These are phyloP conservation scores for Drosophila kuntzei DNA, from an alignment of 2,888 invertebrate genomes.

Conservation along the genomic window DNA sequence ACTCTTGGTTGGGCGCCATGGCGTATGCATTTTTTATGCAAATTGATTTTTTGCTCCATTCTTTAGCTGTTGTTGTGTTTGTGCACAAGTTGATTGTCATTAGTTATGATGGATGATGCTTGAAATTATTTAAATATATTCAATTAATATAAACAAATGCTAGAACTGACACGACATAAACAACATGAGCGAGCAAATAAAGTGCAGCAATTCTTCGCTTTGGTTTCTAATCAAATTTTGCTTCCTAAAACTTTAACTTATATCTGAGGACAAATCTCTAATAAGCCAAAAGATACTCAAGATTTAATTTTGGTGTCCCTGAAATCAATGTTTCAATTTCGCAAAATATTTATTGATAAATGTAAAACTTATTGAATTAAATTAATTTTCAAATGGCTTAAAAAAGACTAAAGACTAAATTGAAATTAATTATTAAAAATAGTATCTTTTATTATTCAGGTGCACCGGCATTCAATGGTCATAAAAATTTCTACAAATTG, in stretches of 20 bases:
- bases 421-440: no score
- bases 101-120: slow-evolving; percentile 73
- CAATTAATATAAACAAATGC: slow-evolving; percentile 64
- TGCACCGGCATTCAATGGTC: no score
- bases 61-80: slow-evolving; percentile 15
- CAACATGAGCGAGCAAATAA: slow-evolving; percentile 11
- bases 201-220: background rate
- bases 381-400: no score
- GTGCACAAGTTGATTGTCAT: slow-evolving; percentile 58
- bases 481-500: no score
- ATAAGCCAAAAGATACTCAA: no score
- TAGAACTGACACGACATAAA: slow-evolving; percentile 46
- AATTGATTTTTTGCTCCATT: slow-evolving; percentile 65
- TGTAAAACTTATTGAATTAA: no score
- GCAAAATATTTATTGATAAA: no score
- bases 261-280: background rate
- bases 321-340: no score
- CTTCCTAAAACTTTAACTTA: background rate
- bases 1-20: slow-evolving; percentile 64
- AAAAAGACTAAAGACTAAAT: no score
- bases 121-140: slow-evolving; percentile 77
- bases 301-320: no score
- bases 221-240: background rate
- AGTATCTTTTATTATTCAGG: no score
- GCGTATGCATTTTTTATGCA: slow-evolving; percentile 78